Percentiles rank a stretch among this genome's conserved stretches.
These are phyloP conservation scores for Tinea trinotella DNA, from an alignment of 2,888 invertebrate genomes.

Conservation along the genomic window DNA sequence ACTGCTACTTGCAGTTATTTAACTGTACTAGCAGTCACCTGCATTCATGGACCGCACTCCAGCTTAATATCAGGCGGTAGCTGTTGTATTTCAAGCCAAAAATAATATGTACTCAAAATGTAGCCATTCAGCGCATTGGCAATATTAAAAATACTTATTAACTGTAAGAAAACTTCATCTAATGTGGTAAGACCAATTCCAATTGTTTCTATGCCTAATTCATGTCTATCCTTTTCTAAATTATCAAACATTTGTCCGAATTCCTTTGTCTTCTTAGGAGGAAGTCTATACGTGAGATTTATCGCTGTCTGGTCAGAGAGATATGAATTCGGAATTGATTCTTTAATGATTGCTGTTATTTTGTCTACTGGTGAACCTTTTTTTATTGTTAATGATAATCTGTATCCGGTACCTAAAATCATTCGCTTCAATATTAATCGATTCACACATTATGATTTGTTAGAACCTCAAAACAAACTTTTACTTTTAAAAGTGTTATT, in stretches of 20 bases:
- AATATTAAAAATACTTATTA: conserved; percentile 32
- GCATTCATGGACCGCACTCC: too few species aligned
- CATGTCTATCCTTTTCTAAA: conserved; percentile 72
- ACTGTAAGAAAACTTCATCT: conserved; percentile 94
- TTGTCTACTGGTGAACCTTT: conserved; percentile 33
- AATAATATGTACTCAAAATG: too few species aligned
- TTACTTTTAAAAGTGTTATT: background rate
- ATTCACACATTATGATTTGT: background rate
- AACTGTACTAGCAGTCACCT: too few species aligned
- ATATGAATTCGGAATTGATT: conserved; percentile 35
- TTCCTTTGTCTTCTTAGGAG: conserved; percentile 59
- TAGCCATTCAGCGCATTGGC: too few species aligned
- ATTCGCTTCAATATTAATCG: background rate
- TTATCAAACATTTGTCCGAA: conserved; percentile 75
- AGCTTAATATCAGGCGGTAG: too few species aligned
- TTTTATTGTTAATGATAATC: conserved; percentile 72
- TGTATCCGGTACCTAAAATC: conserved; percentile 78
- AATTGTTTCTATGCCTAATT: conserved; percentile 80
- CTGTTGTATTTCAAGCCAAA: too few species aligned
- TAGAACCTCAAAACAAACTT: background rate
- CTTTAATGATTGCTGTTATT: conserved; percentile 32
- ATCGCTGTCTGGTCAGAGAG: conserved; percentile 32
- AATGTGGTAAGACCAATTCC: conserved; percentile 90
- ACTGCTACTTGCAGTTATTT: too few species aligned
- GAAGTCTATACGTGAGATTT: conserved; percentile 44